Conservation (phyloP, 2,113 vertebrate species). For the Phoenicopterus ruber region DNA sequence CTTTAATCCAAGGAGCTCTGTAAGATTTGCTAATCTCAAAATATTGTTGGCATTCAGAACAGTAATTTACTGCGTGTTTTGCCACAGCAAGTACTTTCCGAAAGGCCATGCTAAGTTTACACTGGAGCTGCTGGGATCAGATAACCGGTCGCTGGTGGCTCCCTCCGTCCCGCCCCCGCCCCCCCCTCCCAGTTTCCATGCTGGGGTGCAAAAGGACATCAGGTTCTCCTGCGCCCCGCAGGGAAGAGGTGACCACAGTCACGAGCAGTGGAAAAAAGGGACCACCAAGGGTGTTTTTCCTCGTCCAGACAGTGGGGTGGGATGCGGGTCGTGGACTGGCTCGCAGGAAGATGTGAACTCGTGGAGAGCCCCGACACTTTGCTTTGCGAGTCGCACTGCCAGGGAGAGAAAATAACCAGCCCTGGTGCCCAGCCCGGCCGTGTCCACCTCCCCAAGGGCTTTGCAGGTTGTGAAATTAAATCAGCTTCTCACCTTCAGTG, state of each 20-base stretch:
- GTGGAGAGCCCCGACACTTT: rapidly evolving
- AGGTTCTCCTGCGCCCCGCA: background rate
- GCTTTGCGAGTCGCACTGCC: background rate
- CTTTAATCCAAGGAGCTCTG: background rate
- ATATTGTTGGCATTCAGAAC: slow-evolving; percentile 57
- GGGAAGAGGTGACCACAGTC: rapidly evolving
- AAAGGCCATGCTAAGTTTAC: slow-evolving; percentile 73
- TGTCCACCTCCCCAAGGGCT: background rate
- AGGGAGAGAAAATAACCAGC: background rate
- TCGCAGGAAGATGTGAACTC: background rate
- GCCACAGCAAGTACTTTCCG: slow-evolving; percentile 24
- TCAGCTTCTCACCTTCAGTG: background rate
- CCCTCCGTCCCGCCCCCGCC: rapidly evolving
- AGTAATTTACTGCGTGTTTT: slow-evolving; percentile 40
- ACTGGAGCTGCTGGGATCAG: slow-evolving; percentile 9
- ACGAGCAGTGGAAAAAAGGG: background rate
- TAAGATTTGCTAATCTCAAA: slow-evolving; percentile 54
- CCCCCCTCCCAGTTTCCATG: background rate
- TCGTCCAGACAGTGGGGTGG: background rate
- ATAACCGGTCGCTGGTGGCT: background rate
- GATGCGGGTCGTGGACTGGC: background rate
- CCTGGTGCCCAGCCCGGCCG: background rate
- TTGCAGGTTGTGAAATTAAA: slow-evolving; percentile 18
- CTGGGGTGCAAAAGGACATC: background rate
- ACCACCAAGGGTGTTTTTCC: rapidly evolving